Evolutionary conservation across 2,888 invertebrate genomes (phyloP), one percentile per base, ranked within the genome.

Genomic region (Caenorhabditis plicata): DNA sequence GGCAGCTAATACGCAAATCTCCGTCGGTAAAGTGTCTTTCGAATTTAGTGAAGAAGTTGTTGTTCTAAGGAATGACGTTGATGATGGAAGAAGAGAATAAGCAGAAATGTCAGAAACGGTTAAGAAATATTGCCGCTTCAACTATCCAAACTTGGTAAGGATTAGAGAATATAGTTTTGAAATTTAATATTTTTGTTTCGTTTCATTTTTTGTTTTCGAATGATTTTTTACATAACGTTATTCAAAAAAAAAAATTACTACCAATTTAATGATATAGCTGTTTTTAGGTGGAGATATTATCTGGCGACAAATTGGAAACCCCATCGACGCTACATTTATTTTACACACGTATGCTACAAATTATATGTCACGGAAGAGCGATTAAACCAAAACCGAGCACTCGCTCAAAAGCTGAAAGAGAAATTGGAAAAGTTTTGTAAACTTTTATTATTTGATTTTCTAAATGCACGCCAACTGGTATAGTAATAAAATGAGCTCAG

Each of bases 141-240:
- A 47, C 70, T n/a, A 75, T 75, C 41, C 75, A 75, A 40, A 56
- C 58, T 23, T 75, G 75, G 75, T n/a, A n/a, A n/a, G n/a, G n/a
- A n/a, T n/a, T n/a, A n/a, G n/a, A n/a, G n/a, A n/a, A n/a, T 71
- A 41, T 42, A 31, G 22, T 13, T 11, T 11, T n/a, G n/a, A 29
- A 29, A 13, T 13, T 29, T 29, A 29, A 11, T 13, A 29, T 29
- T 11, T 13, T 29, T 29, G 31, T 29, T 9, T 11, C 9, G 9
- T 13, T 29, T 29, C 9, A 29, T 11, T 15, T 23, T 41, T 40
- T n/a, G n/a, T n/a, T n/a, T n/a, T n/a, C n/a, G n/a, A n/a, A n/a
- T n/a, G n/a, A n/a, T n/a, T n/a, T n/a, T n/a, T n/a, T n/a, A n/a
- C n/a, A n/a, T n/a, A n/a, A n/a, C n/a, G n/a, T n/a, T n/a, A n/a